Percentiles rank a stretch among this genome's conserved stretches.
These are phyloP conservation scores for Stomatorhinus ivindoensis DNA, from an alignment of 2,113 vertebrate species.

Conservation along the genomic window DNA sequence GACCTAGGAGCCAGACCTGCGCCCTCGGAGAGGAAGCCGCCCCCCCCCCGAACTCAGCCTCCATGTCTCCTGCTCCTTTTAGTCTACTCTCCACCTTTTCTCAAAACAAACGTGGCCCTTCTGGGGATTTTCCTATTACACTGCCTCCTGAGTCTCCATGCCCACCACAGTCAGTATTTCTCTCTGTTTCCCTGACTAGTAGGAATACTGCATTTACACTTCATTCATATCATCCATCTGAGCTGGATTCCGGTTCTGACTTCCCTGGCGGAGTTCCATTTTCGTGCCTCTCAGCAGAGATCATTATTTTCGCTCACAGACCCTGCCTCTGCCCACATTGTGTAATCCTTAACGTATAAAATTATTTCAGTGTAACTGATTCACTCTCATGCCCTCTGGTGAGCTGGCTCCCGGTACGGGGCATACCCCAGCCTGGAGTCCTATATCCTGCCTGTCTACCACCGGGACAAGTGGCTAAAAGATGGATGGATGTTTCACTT, in stretches of 20 bases:
- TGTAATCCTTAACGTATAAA: not conserved
- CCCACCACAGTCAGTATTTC: not conserved
- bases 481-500: not conserved
- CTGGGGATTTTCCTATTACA: not conserved
- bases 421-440: not conserved
- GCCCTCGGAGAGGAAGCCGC: not conserved
- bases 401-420: not conserved
- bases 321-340: not conserved
- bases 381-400: not conserved
- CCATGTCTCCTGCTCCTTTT: not conserved
- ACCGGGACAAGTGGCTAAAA: not conserved
- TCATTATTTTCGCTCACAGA: not conserved
- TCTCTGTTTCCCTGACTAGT: not conserved
- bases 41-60: not conserved
- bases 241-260: not conserved
- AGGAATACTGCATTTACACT: not conserved
- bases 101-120: not conserved
- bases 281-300: not conserved
- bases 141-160: not conserved
- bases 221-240: not conserved
- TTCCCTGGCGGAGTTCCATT: not conserved
- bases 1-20: not conserved
- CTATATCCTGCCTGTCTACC: not conserved
- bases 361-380: not conserved
- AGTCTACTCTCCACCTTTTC: not conserved